Evolutionary conservation across 2,888 invertebrate species (phyloP), one percentile per base, ranked within the genome.

Genomic region (Ethmia dodecea): DNA sequence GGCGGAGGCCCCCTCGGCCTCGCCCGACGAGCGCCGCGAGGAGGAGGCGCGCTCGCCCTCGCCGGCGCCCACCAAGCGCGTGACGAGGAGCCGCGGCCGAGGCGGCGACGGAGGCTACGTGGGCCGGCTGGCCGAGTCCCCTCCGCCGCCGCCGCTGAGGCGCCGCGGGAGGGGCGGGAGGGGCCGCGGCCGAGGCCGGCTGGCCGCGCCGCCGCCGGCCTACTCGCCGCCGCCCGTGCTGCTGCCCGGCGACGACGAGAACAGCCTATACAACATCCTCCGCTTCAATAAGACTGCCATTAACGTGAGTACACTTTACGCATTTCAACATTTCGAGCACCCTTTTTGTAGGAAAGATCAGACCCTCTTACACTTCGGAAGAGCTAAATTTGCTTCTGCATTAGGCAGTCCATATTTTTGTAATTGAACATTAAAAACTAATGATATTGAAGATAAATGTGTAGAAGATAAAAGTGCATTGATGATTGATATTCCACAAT

Each of bases 181-280:
- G 37, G 71, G 84, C 30, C 69, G 83, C 0, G 84, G 83, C 0
- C 62, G 81, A 0, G 83, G 83, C 1, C 63, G 81, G 0, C 79
- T 79, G 31, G 67, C 79, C 1, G 88, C 78, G 38, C 88, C 77
- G 33, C 77, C 71, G 67, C 88, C 58, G 29, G 89, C 66, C 60
- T 46, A 79, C 86, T 63, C 89, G 60, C 80, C 89, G 55, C 73
- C 88, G 49, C 70, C 84, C 35, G 58, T 89, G 56, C 54, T 86
- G 52, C 42, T 83, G 51, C 84, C 86, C 5, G 89, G 89, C 1
- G 94, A 94, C 55, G 95, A 96, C 68, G 95, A 96, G 61, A 90
- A 91, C 55, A 94, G 94, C 53, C 88, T 97, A 4, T 97, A 96
- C 73, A 93, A 90, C 56, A 92, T 94, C 41, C 92, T 97, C 28